A percentile compares a stretch with the other conserved stretches of the same genome.
These are phyloP conservation scores for Bubalus kerabau DNA, from an alignment of 2,113 vertebrate genomes.

Conservation along the genomic window DNA sequence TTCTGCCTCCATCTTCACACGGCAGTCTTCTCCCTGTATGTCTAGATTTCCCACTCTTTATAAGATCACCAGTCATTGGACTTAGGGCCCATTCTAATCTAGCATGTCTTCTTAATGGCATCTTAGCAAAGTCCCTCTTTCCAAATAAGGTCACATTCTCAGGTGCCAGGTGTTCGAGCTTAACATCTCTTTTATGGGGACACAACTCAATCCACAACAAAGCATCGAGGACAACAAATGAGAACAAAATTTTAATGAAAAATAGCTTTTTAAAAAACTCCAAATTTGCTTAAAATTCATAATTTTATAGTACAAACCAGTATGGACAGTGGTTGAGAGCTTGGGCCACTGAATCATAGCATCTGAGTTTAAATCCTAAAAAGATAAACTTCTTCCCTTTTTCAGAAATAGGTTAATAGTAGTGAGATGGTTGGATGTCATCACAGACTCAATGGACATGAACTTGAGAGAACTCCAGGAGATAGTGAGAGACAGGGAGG, in stretches of 20 bases:
- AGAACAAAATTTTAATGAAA: background rate
- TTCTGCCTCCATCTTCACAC: background rate
- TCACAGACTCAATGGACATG: background rate
- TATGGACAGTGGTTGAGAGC: background rate
- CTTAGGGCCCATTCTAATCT: background rate
- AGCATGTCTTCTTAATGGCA: background rate
- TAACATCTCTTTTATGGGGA: background rate
- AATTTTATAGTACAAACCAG: background rate
- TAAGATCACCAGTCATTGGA: background rate
- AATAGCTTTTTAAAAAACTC: background rate
- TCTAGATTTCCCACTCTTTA: background rate
- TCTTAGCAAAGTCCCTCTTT: background rate
- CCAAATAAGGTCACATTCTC: background rate
- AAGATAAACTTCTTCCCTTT: background rate
- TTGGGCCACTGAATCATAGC: background rate
- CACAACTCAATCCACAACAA: background rate
- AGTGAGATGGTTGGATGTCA: background rate
- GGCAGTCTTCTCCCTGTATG: background rate
- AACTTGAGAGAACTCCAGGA: background rate
- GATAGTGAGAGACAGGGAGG: background rate
- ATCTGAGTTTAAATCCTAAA: background rate
- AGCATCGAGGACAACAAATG: background rate
- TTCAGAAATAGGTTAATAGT: background rate
- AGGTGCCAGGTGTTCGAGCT: background rate
- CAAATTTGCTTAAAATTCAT: background rate